These are phyloP conservation scores for Gymnoscelis rufifasciata DNA, from an alignment of 2,888 invertebrate genomes.

Conservation along the genomic window DNA sequence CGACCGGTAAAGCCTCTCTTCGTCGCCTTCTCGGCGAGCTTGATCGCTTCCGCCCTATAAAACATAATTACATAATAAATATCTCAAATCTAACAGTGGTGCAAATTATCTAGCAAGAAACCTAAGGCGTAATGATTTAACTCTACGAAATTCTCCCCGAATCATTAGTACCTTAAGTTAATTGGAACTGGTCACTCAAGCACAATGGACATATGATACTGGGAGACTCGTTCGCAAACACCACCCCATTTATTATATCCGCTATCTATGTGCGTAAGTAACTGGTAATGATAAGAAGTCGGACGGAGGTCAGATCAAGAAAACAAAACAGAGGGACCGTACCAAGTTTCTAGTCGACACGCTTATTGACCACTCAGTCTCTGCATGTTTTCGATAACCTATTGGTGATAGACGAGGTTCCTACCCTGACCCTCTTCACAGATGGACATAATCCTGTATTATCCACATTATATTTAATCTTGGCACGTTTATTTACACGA, in stretches of 20 bases:
- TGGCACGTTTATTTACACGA: conserved; percentile 9
- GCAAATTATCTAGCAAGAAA: no score
- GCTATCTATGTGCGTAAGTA: conserved; percentile 71
- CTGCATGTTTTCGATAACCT: conserved; percentile 68
- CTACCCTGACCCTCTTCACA: conserved; percentile 52
- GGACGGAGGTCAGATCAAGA: conserved; percentile 61
- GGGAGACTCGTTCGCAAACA: conserved; percentile 61
- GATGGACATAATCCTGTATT: conserved; percentile 37
- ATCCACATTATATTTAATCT: conserved; percentile 35
- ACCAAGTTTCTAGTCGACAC: conserved; percentile 48
- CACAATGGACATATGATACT: conserved; percentile 56
- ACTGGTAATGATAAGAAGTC: conserved; percentile 55
- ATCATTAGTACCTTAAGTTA: conserved; percentile 36
- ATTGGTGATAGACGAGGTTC: conserved; percentile 39
- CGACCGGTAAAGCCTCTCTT: conserved; percentile 62
- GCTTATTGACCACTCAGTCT: conserved; percentile 59
- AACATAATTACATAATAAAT: conserved; percentile 25
- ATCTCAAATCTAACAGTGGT: conserved; percentile 3
- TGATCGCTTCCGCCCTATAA: conserved; percentile 71
- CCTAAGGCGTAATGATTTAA: no score
- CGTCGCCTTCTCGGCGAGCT: conserved; percentile 64
- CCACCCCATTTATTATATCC: conserved; percentile 71
- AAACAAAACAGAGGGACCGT: conserved; percentile 39
- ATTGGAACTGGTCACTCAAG: conserved; percentile 39
- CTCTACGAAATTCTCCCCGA: background rate